These are phyloP conservation scores for Thamnaconus septentrionalis DNA, from an alignment of 2,113 vertebrate species.

Conservation along the genomic window DNA sequence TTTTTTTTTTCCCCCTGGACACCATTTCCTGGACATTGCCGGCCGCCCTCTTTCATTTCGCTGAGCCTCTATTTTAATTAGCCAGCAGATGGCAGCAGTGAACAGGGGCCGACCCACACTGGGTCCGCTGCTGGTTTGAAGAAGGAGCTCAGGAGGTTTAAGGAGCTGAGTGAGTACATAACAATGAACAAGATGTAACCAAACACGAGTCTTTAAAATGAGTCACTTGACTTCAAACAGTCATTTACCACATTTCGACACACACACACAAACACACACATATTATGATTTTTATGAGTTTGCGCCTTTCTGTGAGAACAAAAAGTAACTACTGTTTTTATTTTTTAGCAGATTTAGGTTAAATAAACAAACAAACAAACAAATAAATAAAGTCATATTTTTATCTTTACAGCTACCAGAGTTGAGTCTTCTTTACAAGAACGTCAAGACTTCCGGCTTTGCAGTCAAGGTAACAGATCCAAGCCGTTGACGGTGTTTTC, in stretches of 20 bases:
- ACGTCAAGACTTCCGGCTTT: conserved; percentile 1
- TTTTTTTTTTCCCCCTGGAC: not conserved
- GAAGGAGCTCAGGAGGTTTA: conserved; percentile 75
- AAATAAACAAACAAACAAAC: not conserved
- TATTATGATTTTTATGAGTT: too few relatives aligned
- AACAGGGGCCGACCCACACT: conserved; percentile 77
- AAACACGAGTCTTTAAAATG: not conserved
- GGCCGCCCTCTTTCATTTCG: not conserved
- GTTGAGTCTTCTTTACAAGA: conserved; percentile 38
- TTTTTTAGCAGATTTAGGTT: too few relatives aligned
- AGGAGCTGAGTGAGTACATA: conserved; percentile 74
- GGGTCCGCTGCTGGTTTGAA: conserved; percentile 52
- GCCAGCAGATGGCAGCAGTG: conserved; percentile 87
- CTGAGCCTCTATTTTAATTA: conserved; percentile 49
- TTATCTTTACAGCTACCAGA: conserved; percentile 71
- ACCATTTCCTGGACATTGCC: not conserved
- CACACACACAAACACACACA: too few relatives aligned
- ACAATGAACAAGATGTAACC: not conserved
- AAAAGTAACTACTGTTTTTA: too few relatives aligned
- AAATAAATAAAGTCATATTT: too few relatives aligned
- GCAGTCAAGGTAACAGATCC: conserved; percentile 28
- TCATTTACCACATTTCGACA: too few relatives aligned
- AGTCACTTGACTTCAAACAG: too few relatives aligned
- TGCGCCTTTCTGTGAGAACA: too few relatives aligned
- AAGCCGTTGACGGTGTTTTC: too few relatives aligned